Evolutionary conservation across 1,140 invertebrate species (phyloP), one percentile per base, ranked within the genome.

Genomic region (Neodiprion virginianus): DNA sequence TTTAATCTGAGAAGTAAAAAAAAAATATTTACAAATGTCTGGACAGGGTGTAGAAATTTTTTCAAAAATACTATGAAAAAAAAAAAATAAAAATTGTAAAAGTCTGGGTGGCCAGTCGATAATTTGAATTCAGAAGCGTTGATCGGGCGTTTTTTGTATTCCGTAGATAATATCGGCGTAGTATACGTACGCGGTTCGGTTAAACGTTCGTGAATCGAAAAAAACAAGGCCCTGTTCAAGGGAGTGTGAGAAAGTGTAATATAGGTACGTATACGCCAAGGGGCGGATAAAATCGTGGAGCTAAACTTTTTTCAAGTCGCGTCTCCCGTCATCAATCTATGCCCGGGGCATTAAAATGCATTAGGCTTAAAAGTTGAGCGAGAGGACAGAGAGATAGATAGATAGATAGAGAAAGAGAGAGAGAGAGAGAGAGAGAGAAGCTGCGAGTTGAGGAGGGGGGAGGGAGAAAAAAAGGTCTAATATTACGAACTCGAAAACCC

Each of bases 301-400:
- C 5, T 17, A 61, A 61, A 61, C 11, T 40, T 61, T 61, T 61
- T 61, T 61, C n/a, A 61, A 76, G 66, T 69, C 70, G 50, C 71
- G 67, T 67, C 14, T 71, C 70, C 65, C 72, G 72, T 76, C 75
- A 71, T 76, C 71, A 73, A 76, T 76, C 70, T 50, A 71, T 50
- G 70, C 70, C 70, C 23, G 12, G 70, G 48, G 70, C 72, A 76
- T 76, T 76, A 71, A 76, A 76, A 76, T 76, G 72, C 75, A 76
- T 76, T 76, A 76, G 75, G 75, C 71, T 73, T 73, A 14, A 71
- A 71, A 50, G 21, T 73, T 69, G 67, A 73, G 47, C n/a, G 61
- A 69, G 67, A 68, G 47, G 21, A 48, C 10, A 23, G 73, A 74
- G 40, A 47, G 40, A 28, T 50, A 66, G n/a, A n/a, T 8, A 10